phyloP scores from a whole-genome alignment of 2,888 invertebrate species.

The Vesta saturnalis region DNA sequence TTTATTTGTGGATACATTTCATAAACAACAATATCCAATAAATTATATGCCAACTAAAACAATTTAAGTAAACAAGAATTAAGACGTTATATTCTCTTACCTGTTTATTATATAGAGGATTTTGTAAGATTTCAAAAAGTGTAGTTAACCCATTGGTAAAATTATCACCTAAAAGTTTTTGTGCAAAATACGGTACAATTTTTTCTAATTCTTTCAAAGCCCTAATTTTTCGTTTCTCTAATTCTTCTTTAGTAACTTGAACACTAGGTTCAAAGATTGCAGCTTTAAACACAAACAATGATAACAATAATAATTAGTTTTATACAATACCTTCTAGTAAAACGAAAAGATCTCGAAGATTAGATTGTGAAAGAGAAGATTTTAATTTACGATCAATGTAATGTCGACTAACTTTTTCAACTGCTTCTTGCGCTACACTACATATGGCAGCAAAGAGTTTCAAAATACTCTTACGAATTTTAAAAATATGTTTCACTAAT shows the following conservation, averaged over 20 bases:
- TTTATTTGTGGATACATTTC: slow-evolving; percentile 79
- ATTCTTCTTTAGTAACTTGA: slow-evolving; percentile 55
- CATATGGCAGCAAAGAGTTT: slow-evolving; percentile 65
- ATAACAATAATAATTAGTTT: slow-evolving; percentile 30
- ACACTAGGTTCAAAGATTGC: slow-evolving; percentile 57
- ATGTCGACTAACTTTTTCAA: slow-evolving; percentile 63
- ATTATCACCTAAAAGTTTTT: slow-evolving; percentile 58
- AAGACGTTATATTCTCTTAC: slow-evolving; percentile 35
- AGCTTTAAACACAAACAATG: slow-evolving; percentile 47
- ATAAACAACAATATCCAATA: slow-evolving; percentile 78
- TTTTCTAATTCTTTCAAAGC: slow-evolving; percentile 62
- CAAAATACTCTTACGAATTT: slow-evolving; percentile 62
- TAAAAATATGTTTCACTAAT: slow-evolving; percentile 68
- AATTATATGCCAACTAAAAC: slow-evolving; percentile 74
- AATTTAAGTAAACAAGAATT: not conserved
- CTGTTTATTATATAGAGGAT: slow-evolving; percentile 71
- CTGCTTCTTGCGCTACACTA: slow-evolving; percentile 59
- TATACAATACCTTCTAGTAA: slow-evolving; percentile 72
- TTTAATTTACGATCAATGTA: slow-evolving; percentile 59
- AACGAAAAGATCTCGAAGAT: slow-evolving; percentile 68
- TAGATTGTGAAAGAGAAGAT: slow-evolving; percentile 64
- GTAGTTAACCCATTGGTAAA: slow-evolving; percentile 60
- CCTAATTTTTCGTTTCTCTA: slow-evolving; percentile 55
- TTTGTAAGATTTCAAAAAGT: slow-evolving; percentile 65
- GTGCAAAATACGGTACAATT: slow-evolving; percentile 55